Percentiles rank a stretch among this genome's conserved stretches.
Evolutionary conservation across 2,888 invertebrate species (phyloP).

Genomic region (Sinhomidia bicolor): DNA sequence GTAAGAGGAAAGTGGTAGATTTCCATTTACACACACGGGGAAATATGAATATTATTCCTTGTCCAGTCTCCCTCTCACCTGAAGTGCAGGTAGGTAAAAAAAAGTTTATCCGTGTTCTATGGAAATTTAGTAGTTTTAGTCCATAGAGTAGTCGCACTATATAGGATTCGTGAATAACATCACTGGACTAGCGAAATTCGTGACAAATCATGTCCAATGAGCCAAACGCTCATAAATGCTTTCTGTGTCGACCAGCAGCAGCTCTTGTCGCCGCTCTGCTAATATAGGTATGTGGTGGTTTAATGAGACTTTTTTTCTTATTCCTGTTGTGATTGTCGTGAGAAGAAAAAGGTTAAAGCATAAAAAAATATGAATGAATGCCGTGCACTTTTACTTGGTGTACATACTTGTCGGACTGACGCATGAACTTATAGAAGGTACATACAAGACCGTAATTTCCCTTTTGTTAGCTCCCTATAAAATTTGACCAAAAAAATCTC

Average conservation of each 20-base stretch:
- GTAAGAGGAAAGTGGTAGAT: slow-evolving; percentile 7
- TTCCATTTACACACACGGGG: not conserved
- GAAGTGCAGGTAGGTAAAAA: not conserved
- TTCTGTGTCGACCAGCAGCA: slow-evolving; percentile 16
- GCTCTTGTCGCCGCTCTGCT: not conserved
- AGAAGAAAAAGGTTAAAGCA: slow-evolving; percentile 31
- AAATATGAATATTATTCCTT: not conserved
- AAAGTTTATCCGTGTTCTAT: not conserved
- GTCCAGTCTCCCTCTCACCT: not conserved
- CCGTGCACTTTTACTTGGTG: not conserved
- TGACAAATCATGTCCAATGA: slow-evolving; percentile 35
- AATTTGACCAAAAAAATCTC: no score
- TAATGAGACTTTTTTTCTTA: slow-evolving; percentile 5
- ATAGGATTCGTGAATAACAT: no score
- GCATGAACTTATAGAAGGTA: not conserved
- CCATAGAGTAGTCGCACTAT: not conserved
- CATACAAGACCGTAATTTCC: not conserved
- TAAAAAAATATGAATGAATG: slow-evolving; percentile 32
- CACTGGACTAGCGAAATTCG: slow-evolving; percentile 8
- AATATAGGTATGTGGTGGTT: no score
- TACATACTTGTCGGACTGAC: not conserved
- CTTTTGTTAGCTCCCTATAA: no score
- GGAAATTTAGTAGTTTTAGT: not conserved
- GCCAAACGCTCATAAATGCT: slow-evolving; percentile 27
- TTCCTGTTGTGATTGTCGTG: not conserved